phyloP scores from a whole-genome alignment of 2,888 invertebrate genomes.

The Boloria selene region DNA sequence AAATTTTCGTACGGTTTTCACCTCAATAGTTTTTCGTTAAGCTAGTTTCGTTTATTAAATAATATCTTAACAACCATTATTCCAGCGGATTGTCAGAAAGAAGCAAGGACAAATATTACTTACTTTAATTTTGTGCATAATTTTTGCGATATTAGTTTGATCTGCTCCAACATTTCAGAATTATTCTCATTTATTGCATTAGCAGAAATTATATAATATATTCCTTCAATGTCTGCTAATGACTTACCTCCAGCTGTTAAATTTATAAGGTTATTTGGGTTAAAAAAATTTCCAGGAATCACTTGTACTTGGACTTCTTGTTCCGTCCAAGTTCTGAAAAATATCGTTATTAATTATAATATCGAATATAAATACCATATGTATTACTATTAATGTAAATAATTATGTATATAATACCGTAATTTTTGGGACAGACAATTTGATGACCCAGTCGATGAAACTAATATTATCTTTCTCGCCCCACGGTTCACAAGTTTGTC shows the following conservation, averaged over 20 bases:
- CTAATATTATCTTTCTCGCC: slow-evolving; percentile 50
- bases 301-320: neutral
- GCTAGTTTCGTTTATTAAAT: no score
- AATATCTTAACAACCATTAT: no score
- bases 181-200: slow-evolving; percentile 9
- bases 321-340: no score
- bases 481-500: slow-evolving; percentile 53
- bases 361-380: neutral
- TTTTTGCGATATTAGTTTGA: slow-evolving; percentile 11
- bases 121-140: slow-evolving; percentile 25
- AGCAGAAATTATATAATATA: neutral
- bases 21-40: no score
- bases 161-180: slow-evolving; percentile 15
- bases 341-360: no score
- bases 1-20: no score
- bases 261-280: slow-evolving; percentile 1
- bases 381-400: neutral
- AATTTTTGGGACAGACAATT: slow-evolving; percentile 24
- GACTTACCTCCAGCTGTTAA: slow-evolving; percentile 17
- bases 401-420: slow-evolving; percentile 25
- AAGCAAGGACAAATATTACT: slow-evolving; percentile 5
- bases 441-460: slow-evolving; percentile 36
- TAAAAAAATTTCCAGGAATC: slow-evolving; percentile 4
- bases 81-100: no score
- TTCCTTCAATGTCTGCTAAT: neutral